Percentiles rank a stretch among this genome's conserved stretches.
phyloP scores from a whole-genome alignment of 2,888 invertebrate species.

The Ophion costatus region DNA sequence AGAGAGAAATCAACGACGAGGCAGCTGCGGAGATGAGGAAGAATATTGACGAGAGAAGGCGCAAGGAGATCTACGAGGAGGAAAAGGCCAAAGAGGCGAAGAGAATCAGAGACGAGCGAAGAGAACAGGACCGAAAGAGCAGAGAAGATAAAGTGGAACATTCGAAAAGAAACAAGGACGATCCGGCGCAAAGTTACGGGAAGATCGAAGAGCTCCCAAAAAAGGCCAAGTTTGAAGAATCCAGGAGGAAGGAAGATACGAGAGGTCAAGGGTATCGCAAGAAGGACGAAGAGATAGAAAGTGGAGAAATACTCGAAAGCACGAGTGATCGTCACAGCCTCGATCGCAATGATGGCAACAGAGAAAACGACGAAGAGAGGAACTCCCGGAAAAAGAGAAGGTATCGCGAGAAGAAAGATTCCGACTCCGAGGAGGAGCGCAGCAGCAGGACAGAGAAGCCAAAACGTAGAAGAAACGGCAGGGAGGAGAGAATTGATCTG shows the following conservation, averaged over 20 bases:
- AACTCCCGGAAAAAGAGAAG: slow-evolving; percentile 50
- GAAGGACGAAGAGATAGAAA: slow-evolving; percentile 61
- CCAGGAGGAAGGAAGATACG: slow-evolving; percentile 3
- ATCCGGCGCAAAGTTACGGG: background rate
- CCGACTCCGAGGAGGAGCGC: background rate
- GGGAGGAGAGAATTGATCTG: slow-evolving; percentile 6
- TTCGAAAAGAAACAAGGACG: background rate
- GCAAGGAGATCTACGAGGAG: slow-evolving; percentile 2
- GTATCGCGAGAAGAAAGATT: background rate
- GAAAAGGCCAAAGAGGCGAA: background rate
- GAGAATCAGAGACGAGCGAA: background rate
- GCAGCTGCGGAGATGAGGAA: background rate
- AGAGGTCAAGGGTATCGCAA: slow-evolving; percentile 39
- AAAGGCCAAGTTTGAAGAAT: slow-evolving; percentile 7
- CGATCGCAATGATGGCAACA: background rate
- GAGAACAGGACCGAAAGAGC: background rate
- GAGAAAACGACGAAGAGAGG: slow-evolving; percentile 37
- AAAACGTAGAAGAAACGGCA: slow-evolving; percentile 14
- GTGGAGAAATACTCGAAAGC: slow-evolving; percentile 26
- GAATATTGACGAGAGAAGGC: background rate
- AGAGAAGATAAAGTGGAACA: background rate
- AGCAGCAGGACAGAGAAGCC: background rate
- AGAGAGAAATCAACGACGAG: background rate
- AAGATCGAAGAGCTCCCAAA: background rate
- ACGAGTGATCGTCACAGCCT: slow-evolving; percentile 25